Percentiles rank a stretch among this genome's conserved stretches.
Evolutionary conservation across 1,140 invertebrate genomes (phyloP).

Genomic region (Lysiphlebus fabarum): DNA sequence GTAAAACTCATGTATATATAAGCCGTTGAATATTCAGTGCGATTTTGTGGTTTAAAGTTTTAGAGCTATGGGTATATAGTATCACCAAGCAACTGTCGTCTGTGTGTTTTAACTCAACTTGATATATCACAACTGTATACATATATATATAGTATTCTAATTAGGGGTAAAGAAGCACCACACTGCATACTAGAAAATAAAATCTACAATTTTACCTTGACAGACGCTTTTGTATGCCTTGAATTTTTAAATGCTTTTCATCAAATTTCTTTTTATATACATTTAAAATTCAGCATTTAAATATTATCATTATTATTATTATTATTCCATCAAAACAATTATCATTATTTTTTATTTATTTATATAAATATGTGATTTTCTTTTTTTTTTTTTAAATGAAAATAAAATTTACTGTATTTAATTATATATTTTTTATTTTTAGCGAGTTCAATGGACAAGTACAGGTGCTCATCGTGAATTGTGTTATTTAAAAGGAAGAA

Average conservation of each 20-base stretch:
- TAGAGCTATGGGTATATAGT: constrained; percentile 14
- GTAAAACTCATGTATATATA: constrained; percentile 27
- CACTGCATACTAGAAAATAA: neutral
- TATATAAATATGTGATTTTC: too few species aligned
- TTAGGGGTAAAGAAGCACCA: constrained; percentile 23
- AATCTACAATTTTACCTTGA: neutral
- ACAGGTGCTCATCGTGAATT: constrained; percentile 76
- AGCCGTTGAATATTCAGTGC: constrained; percentile 34
- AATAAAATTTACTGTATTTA: constrained; percentile 1
- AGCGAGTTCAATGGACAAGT: constrained; percentile 84
- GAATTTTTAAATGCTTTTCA: too few species aligned
- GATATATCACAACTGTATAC: neutral
- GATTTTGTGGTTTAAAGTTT: constrained; percentile 34
- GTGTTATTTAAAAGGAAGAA: constrained; percentile 84
- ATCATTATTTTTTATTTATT: constrained; percentile 3
- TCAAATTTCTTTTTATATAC: too few species aligned
- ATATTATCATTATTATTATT: constrained; percentile 1
- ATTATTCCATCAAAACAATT: neutral
- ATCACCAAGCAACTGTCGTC: constrained; percentile 15
- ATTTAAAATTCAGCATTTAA: neutral
- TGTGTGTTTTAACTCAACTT: constrained; percentile 11
- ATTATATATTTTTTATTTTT: constrained; percentile 41
- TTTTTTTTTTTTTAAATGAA: too few species aligned
- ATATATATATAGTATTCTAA: constrained; percentile 26
- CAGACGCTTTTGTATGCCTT: neutral